A percentile compares a stretch with the other conserved stretches of the same genome.
Conservation (phyloP, 2,797 vertebrate genomes). For the Fistularia tabacaria region DNA sequence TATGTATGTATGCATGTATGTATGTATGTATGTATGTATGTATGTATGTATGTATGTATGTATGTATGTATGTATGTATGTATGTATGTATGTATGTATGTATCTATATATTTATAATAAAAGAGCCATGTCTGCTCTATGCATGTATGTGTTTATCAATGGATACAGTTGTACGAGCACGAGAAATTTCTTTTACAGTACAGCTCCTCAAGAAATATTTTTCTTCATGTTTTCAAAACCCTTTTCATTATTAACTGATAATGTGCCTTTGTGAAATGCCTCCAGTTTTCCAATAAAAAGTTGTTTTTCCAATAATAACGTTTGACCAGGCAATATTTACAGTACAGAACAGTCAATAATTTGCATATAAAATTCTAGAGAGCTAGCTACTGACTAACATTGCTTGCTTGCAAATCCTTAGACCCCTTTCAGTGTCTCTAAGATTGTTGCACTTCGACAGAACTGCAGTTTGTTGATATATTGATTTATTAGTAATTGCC, state of each 20-base stretch:
- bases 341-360: conserved; percentile 5
- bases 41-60: too few species aligned
- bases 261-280: not conserved
- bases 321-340: conserved; percentile 4
- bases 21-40: too few species aligned
- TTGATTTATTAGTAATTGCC: too few species aligned
- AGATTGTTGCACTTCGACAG: conserved; percentile 39
- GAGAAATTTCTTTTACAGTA: too few species aligned
- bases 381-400: conserved; percentile 3
- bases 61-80: too few species aligned
- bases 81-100: too few species aligned
- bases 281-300: not conserved
- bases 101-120: too few species aligned
- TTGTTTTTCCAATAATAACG: conserved; percentile 13
- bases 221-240: conserved; percentile 10
- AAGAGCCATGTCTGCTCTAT: too few species aligned
- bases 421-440: conserved; percentile 17
- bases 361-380: conserved; percentile 21
- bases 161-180: too few species aligned
- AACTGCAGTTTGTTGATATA: conserved; percentile 31
- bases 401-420: conserved; percentile 17
- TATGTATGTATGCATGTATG: too few species aligned
- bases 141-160: too few species aligned
- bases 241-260: conserved; percentile 10
- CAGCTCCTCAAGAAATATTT: not conserved